phyloP scores from a whole-genome alignment of 2,113 vertebrate species.

The Ciconia boyciana region DNA sequence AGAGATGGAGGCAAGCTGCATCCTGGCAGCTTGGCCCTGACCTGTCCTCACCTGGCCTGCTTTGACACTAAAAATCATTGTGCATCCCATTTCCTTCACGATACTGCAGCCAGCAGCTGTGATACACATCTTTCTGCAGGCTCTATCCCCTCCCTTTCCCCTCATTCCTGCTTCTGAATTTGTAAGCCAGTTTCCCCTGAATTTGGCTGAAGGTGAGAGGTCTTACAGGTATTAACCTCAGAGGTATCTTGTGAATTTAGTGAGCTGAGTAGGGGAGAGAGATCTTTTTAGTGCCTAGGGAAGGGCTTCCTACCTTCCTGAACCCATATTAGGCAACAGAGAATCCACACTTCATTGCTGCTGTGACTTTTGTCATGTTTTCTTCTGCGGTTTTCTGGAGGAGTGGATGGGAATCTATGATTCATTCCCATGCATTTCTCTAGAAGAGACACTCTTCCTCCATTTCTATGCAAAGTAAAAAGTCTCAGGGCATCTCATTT shows the following conservation, averaged over 20 bases:
- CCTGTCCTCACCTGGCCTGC: background rate
- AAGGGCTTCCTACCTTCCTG: background rate
- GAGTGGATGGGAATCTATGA: constrained; percentile 25
- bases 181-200: background rate
- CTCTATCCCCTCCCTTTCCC: background rate
- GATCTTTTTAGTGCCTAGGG: background rate
- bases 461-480: constrained; percentile 37
- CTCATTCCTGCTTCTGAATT: background rate
- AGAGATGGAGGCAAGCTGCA: background rate
- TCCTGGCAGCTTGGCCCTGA: background rate
- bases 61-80: background rate
- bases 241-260: background rate
- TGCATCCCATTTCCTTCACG: background rate
- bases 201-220: background rate
- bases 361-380: constrained; percentile 35
- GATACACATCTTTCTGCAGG: constrained; percentile 22
- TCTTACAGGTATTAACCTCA: background rate
- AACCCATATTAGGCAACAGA: background rate
- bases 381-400: constrained; percentile 26
- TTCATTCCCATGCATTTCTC: constrained; percentile 18
- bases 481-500: background rate
- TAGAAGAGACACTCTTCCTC: background rate
- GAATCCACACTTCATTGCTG: background rate
- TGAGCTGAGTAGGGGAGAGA: background rate
- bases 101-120: background rate